These are phyloP conservation scores for Carettochelys insculpta DNA, from an alignment of 2,113 vertebrate genomes.

Conservation along the genomic window DNA sequence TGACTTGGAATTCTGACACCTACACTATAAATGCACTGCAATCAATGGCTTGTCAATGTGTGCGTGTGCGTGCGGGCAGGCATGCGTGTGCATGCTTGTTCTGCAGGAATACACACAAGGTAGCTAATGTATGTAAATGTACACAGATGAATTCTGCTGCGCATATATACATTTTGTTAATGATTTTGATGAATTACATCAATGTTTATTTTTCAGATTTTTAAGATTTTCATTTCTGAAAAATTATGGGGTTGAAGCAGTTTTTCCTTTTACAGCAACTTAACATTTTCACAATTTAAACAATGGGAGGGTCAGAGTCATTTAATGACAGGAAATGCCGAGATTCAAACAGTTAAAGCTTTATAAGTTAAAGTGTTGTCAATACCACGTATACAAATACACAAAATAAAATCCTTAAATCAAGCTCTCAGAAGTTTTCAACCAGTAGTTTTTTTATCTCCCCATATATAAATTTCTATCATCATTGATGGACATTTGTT, in stretches of 20 bases:
- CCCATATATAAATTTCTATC: background rate
- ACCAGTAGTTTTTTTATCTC: background rate
- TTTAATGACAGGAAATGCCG: background rate
- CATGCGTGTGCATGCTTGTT: too few species aligned
- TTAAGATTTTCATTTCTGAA: background rate
- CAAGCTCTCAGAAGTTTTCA: background rate
- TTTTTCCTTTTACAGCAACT: background rate
- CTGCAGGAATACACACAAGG: background rate
- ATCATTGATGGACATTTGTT: background rate
- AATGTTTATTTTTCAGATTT: too few species aligned
- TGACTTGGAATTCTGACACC: background rate
- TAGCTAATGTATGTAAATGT: background rate
- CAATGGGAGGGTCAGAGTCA: background rate
- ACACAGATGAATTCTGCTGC: too few species aligned
- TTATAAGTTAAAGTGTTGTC: background rate
- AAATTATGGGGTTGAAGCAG: background rate
- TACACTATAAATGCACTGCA: background rate
- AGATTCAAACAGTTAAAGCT: background rate
- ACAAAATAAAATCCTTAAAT: background rate
- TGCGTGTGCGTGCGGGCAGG: background rate
- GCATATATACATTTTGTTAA: too few species aligned
- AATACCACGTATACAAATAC: background rate
- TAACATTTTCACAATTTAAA: background rate
- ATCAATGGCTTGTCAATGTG: fast-evolving
- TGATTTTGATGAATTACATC: background rate